Evolutionary conservation across 92 coral and sea anemone species (phyloP).

Genomic region (Umimayanthus kanabou): DNA sequence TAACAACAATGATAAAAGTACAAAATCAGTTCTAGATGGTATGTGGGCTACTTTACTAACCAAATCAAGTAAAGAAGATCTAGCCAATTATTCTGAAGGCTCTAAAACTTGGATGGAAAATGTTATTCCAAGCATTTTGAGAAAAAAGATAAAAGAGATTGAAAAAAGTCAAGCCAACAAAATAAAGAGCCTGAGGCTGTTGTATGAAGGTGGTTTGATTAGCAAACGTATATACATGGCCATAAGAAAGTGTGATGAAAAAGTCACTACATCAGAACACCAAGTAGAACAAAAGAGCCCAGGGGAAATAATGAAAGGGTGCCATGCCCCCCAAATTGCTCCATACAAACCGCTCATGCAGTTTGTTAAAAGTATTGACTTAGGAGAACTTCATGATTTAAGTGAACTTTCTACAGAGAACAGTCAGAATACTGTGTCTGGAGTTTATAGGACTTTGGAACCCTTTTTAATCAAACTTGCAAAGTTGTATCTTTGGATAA

Average conservation of each 20-base stretch:
- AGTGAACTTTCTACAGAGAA: constrained; percentile 23
- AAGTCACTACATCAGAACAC: constrained; percentile 11
- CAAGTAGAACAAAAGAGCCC: constrained; percentile 35
- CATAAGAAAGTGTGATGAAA: constrained; percentile 38
- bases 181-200: constrained; percentile 46
- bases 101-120: constrained; percentile 51
- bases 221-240: constrained; percentile 50
- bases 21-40: constrained; percentile 46
- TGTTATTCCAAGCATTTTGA: constrained; percentile 46
- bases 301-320: constrained; percentile 37
- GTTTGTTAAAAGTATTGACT: constrained; percentile 50
- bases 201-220: constrained; percentile 55
- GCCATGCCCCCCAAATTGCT: constrained; percentile 31
- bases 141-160: constrained; percentile 37
- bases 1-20: constrained; percentile 14
- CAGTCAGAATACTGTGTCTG: constrained; percentile 39
- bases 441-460: constrained; percentile 45
- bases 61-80: constrained; percentile 40
- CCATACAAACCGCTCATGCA: constrained; percentile 47
- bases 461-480: constrained; percentile 50
- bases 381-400: constrained; percentile 41
- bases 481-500: constrained; percentile 33
- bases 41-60: constrained; percentile 52
- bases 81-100: constrained; percentile 44
- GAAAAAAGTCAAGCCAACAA: constrained; percentile 33